Percentiles rank a stretch among this genome's conserved stretches.
Evolutionary conservation across 2,888 invertebrate genomes (phyloP).

Genomic region (Synanthedon formicaeformis): DNA sequence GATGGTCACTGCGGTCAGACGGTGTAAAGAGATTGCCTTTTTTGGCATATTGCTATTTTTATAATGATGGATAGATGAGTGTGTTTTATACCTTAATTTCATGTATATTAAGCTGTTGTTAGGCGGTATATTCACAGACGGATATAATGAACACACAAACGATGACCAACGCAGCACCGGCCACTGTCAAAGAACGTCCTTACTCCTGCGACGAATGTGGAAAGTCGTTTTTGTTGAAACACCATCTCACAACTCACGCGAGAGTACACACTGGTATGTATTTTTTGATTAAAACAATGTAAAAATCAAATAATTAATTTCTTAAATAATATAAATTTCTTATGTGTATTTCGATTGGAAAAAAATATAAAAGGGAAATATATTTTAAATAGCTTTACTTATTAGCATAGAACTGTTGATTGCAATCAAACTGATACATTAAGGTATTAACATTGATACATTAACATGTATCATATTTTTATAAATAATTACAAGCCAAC

Average conservation of each 20-base stretch:
- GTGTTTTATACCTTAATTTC: no score
- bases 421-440: no score
- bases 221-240: conserved; percentile 85
- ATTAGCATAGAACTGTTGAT: no score
- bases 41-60: no score
- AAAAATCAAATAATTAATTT: background rate
- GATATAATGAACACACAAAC: conserved; percentile 42
- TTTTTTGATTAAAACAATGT: background rate
- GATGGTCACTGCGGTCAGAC: no score
- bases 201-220: conserved; percentile 87
- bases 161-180: conserved; percentile 38
- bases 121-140: conserved; percentile 60
- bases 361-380: no score
- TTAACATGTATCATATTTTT: no score
- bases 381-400: background rate
- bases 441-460: no score
- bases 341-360: no score
- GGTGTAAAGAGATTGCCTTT: no score
- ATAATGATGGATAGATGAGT: no score
- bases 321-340: background rate
- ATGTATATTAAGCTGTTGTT: conserved; percentile 19
- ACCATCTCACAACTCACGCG: conserved; percentile 86
- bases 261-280: conserved; percentile 79
- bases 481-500: no score
- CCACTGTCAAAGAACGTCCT: conserved; percentile 76